Base-by-base conservation (phyloP, 2,113 vertebrate genomes). In the Zeus faber region DNA sequence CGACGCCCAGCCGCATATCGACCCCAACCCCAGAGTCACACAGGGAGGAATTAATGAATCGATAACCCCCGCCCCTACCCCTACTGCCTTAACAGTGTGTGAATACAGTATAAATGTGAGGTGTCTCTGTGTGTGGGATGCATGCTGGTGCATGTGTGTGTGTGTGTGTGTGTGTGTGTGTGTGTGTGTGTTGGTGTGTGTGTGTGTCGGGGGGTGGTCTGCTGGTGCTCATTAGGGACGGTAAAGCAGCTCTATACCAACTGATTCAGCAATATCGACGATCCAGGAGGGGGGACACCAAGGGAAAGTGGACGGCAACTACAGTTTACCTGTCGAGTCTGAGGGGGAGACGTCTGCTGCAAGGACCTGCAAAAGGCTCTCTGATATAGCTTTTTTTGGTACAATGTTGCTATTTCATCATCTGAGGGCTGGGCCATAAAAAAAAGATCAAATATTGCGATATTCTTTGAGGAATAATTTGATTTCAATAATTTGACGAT, bases 261-360 rank as follows among this genome's bases (percentile, higher is more conserved):
- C 63, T 65, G 21, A 74, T 72, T 80, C 67, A 80, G 74, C 70
- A 77, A 52, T 65, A 76, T 53, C n/a, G n/a, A n/a, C n/a, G n/a
- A n/a, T n/a, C n/a, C n/a, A n/a, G n/a, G n/a, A n/a, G n/a, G n/a
- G n/a, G n/a, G n/a, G n/a, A n/a, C n/a, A n/a, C n/a, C n/a, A n/a
- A n/a, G n/a, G n/a, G n/a, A n/a, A n/a, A n/a, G n/a, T n/a, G n/a
- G n/a, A n/a, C n/a, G n/a, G n/a, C n/a, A n/a, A n/a, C n/a, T n/a
- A n/a, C n/a, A n/a, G n/a, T n/a, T n/a, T n/a, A n/a, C n/a, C n/a
- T n/a, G n/a, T n/a, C n/a, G n/a, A n/a, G n/a, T n/a, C n/a, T n/a
- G n/a, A n/a, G n/a, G n/a, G n/a, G n/a, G n/a, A n/a, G n/a, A n/a
- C n/a, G n/a, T n/a, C n/a, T n/a, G n/a, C n/a, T n/a, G n/a, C n/a